A percentile compares a stretch with the other conserved stretches of the same genome.
Conservation (phyloP, 2,113 vertebrate genomes). For the Tichodroma muraria region DNA sequence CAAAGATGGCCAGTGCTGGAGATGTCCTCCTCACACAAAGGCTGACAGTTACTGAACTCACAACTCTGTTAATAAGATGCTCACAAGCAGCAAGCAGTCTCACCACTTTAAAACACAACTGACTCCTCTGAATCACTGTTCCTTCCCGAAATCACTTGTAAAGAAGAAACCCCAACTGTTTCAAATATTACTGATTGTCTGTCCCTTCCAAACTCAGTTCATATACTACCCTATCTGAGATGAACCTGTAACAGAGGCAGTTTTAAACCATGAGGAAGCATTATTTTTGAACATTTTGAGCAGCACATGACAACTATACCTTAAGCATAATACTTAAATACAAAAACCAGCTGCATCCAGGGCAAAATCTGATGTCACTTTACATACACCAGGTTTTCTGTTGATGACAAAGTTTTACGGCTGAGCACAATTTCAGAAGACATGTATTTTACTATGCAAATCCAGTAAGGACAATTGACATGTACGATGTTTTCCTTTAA, state of each 20-base stretch:
- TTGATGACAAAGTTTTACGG: not conserved
- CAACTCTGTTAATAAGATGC: not conserved
- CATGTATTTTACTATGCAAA: not conserved
- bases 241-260: not conserved
- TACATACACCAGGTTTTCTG: not conserved
- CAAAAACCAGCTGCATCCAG: not conserved
- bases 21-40: not conserved
- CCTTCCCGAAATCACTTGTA: not conserved
- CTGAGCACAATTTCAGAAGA: not conserved
- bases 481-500: not conserved
- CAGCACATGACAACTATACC: not conserved
- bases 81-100: not conserved
- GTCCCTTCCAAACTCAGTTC: not conserved
- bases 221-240: not conserved
- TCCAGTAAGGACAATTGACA: not conserved
- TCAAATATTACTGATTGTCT: not conserved
- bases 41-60: not conserved
- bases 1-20: not conserved
- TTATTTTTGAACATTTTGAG: not conserved
- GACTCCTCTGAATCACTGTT: not conserved
- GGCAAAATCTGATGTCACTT: not conserved
- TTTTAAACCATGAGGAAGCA: not conserved
- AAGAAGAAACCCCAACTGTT: not conserved
- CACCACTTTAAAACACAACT: not conserved
- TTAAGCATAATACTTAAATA: not conserved